A percentile compares a stretch with the other conserved stretches of the same genome.
phyloP scores from a whole-genome alignment of 2,888 invertebrate genomes.

The Drosophila suboccidentalis region DNA sequence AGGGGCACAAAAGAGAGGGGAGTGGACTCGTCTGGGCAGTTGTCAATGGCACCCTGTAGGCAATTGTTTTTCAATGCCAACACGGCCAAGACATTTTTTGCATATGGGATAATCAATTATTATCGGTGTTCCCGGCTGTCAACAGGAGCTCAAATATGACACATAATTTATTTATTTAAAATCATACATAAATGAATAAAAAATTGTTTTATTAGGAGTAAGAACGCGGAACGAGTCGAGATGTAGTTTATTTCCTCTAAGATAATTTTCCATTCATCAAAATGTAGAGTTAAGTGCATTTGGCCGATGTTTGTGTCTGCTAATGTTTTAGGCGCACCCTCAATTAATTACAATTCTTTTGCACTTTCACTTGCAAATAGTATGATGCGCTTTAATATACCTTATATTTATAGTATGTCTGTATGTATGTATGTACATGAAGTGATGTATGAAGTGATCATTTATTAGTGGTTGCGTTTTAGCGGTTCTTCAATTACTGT shows the following conservation, averaged over 20 bases:
- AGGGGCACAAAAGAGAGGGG: too few species aligned
- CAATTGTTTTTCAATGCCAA: slow-evolving; percentile 43
- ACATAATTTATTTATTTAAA: not conserved
- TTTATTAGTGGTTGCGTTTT: too few species aligned
- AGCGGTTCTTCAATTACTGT: too few species aligned
- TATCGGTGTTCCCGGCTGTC: slow-evolving; percentile 31
- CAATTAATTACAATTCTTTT: slow-evolving; percentile 15
- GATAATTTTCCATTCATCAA: slow-evolving; percentile 12
- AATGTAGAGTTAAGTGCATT: not conserved
- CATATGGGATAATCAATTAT: slow-evolving; percentile 49
- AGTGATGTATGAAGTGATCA: too few species aligned
- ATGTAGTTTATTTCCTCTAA: slow-evolving; percentile 1
- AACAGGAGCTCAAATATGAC: slow-evolving; percentile 21
- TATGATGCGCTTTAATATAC: not conserved
- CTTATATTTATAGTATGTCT: too few species aligned
- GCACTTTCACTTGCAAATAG: not conserved
- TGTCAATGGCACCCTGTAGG: slow-evolving; percentile 14
- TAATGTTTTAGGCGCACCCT: not conserved
- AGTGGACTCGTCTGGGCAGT: slow-evolving; percentile 8
- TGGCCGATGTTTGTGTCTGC: not conserved
- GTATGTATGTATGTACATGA: too few species aligned
- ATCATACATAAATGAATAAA: not conserved
- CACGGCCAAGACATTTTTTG: too few species aligned
- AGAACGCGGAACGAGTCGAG: not conserved
- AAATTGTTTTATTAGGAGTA: not conserved